Evolutionary conservation across 2,113 vertebrate species (phyloP).

Genomic region (Phoxinus phoxinus): DNA sequence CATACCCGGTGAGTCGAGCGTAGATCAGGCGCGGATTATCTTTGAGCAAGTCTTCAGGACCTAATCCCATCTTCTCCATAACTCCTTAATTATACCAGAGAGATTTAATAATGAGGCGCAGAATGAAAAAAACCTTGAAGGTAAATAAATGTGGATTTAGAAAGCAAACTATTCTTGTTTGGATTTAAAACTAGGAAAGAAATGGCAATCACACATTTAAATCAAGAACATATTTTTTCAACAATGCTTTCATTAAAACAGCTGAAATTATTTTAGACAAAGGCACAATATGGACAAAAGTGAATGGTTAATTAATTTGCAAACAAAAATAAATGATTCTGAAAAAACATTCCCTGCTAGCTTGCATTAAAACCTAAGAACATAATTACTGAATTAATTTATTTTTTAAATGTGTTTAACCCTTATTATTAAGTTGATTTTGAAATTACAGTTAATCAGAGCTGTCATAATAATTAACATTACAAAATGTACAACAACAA

Average conservation of each 20-base stretch:
- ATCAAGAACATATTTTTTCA: not conserved
- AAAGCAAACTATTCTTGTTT: not conserved
- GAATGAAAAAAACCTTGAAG: not conserved
- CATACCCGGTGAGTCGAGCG: slow-evolving; percentile 91
- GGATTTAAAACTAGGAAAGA: slow-evolving; percentile 10
- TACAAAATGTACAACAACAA: not conserved
- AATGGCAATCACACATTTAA: not conserved
- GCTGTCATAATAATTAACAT: not conserved
- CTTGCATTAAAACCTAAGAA: not conserved
- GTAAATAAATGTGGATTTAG: not conserved
- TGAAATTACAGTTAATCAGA: not conserved
- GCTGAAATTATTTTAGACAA: not conserved
- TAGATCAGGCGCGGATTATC: slow-evolving; percentile 92
- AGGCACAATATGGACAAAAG: not conserved
- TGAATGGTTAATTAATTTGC: not conserved
- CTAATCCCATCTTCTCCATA: slow-evolving; percentile 93
- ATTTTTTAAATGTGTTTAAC: not conserved
- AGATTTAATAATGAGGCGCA: not conserved
- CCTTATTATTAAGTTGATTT: not conserved
- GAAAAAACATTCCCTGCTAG: not conserved
- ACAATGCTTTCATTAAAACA: not conserved
- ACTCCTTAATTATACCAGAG: slow-evolving; percentile 77
- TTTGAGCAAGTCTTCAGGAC: slow-evolving; percentile 80
- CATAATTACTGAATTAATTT: not conserved
- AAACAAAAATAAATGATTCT: not conserved